Base-by-base conservation (phyloP, 2,113 vertebrate species). In the Monarcha castaneiventris region DNA sequence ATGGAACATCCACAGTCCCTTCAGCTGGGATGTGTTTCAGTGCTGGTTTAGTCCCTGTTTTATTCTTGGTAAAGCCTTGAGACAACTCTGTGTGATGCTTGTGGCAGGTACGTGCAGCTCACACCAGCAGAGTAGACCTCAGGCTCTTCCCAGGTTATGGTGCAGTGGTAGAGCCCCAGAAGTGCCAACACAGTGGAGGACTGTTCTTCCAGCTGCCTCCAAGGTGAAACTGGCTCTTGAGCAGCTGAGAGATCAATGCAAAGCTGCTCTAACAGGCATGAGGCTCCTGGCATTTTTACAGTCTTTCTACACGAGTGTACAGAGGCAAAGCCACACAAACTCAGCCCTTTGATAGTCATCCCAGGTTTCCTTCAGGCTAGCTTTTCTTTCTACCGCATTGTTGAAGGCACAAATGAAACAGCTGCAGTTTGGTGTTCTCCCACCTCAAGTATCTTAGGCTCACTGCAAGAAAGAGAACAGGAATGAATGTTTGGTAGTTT, bases 261-360 rank as follows among this genome's bases (percentile, higher is more conserved):
- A 59, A 89, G 39, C 56, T 72, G 33, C 52, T 71, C 15, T 16
- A 72, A 63, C 21, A 84, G 52, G 61, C 33, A 55, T 0, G 0
- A 90, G n/a, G 25, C 33, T 87, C 37, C 41, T 91, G 54, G 33
- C 2, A 0, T 33, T 87, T 87, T 74, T 29, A 63, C 14, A n/a
- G 20, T 46, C n/a, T 58, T 81, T 67, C 43, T 49, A 14, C 10
- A 30, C 12, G 69, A 79, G 46, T 0, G 0, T 26, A 48, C 0
- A 3, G n/a, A 7, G 62, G 58, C 37, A 80, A 49, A 85, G 71
- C 41, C 63, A 25, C 19, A 67, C 27, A 62, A 77, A 48, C 15
- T 78, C 39, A 61, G 8, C 19, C 37, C 77, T 92, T 84, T 89
- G 81, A 87, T 84, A 93, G 17, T 56, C 49, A 81, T 58, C 37